Conservation (phyloP, 53 echinoderm and acorn worm species). For the Paelopatides confundens region DNA sequence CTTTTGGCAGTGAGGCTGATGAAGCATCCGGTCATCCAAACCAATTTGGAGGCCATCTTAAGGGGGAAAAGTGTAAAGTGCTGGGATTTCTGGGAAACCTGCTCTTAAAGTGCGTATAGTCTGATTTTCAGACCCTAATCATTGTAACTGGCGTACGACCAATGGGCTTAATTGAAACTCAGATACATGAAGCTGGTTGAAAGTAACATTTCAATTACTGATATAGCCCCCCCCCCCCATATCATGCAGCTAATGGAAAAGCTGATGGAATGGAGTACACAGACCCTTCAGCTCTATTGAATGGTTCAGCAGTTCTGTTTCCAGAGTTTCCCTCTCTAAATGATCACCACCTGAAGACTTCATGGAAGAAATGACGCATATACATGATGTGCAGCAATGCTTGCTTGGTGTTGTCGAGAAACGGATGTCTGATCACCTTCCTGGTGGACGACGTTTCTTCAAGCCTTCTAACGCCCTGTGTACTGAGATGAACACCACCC, state of each 20-base stretch:
- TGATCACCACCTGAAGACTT: not conserved
- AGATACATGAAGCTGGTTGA: not conserved
- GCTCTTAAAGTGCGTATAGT: constrained; percentile 16
- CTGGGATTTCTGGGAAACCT: not conserved
- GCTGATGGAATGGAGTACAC: too few species aligned
- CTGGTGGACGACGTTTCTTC: not conserved
- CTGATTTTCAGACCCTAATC: not conserved
- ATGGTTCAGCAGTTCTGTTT: not conserved
- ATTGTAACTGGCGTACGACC: constrained; percentile 22
- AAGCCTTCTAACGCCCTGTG: constrained; percentile 1
- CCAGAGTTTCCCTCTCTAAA: not conserved
- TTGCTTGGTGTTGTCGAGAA: not conserved
- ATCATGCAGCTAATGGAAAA: not conserved
- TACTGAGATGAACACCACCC: constrained; percentile 12
- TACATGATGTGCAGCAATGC: too few species aligned
- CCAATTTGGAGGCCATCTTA: constrained; percentile 12
- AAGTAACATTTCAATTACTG: not conserved
- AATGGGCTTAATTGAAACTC: not conserved
- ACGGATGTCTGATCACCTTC: not conserved
- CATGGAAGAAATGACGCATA: too few species aligned
- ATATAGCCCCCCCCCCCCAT: not conserved
- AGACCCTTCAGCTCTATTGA: too few species aligned
- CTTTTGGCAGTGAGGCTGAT: constrained; percentile 57
- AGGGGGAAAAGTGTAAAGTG: not conserved
- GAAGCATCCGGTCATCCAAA: constrained; percentile 40